Evolutionary conservation across 2,113 vertebrate genomes (phyloP).

Genomic region (Corythornis madagascariensis): DNA sequence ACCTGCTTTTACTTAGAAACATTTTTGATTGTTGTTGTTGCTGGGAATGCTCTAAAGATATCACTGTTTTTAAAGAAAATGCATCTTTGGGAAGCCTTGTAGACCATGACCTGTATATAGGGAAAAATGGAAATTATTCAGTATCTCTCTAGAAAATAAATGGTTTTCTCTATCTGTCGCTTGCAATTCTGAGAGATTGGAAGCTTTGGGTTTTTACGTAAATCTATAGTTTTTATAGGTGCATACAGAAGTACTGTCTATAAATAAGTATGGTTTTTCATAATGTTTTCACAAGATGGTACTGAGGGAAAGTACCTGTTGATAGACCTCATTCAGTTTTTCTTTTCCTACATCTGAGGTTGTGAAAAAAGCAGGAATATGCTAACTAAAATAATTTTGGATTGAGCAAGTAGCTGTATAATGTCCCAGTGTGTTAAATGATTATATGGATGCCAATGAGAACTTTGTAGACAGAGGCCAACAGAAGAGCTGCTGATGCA

Average conservation of each 20-base stretch:
- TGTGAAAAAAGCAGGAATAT: background rate
- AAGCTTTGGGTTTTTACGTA: background rate
- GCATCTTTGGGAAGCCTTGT: background rate
- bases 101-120: background rate
- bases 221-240: background rate
- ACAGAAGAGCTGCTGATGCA: background rate
- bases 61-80: background rate
- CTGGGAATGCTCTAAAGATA: background rate
- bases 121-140: background rate
- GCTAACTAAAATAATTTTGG: background rate
- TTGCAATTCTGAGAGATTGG: background rate
- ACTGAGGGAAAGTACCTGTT: background rate
- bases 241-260: background rate
- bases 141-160: background rate
- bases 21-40: background rate
- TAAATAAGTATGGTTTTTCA: background rate
- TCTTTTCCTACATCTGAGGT: background rate
- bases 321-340: background rate
- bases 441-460: background rate
- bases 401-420: background rate
- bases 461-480: background rate
- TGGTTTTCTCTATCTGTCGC: background rate
- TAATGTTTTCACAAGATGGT: background rate
- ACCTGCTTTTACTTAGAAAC: background rate
- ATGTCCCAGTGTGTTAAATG: rapidly evolving